Evolutionary conservation across 2,888 invertebrate species (phyloP).

Genomic region (Ectemnius lituratus): DNA sequence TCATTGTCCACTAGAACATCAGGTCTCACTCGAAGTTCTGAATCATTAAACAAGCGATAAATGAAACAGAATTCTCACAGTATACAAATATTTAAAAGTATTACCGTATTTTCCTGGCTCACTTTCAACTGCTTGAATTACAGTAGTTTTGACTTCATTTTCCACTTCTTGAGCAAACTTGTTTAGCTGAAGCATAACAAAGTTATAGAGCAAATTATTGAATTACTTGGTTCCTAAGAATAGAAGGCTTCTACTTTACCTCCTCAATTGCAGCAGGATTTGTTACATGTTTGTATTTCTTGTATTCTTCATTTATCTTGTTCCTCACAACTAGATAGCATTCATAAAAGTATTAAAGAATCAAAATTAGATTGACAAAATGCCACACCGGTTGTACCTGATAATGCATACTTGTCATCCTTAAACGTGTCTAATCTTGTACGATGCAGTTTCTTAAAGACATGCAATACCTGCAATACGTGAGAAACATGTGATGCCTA

Average conservation of each 20-base stretch:
- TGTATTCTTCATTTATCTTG: slow-evolving; percentile 88
- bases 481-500: not conserved
- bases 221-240: not conserved
- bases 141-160: slow-evolving; percentile 84
- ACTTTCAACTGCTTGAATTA: slow-evolving; percentile 86
- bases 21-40: slow-evolving; percentile 82
- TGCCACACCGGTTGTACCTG: slow-evolving; percentile 65
- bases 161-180: slow-evolving; percentile 85
- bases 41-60: slow-evolving; percentile 30
- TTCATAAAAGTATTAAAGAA: slow-evolving; percentile 25
- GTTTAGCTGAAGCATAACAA: slow-evolving; percentile 80
- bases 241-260: slow-evolving; percentile 76
- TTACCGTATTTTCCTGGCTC: slow-evolving; percentile 84
- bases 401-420: slow-evolving; percentile 83
- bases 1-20: slow-evolving; percentile 84
- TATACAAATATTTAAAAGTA: slow-evolving; percentile 30
- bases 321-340: slow-evolving; percentile 80
- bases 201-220: not conserved
- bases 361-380: not conserved
- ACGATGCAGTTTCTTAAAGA: slow-evolving; percentile 86
- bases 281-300: slow-evolving; percentile 82
- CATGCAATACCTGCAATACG: slow-evolving; percentile 81
- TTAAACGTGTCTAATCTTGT: slow-evolving; percentile 84
- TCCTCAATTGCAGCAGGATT: slow-evolving; percentile 82
- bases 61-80: not conserved